phyloP scores from a whole-genome alignment of 1,140 invertebrate genomes.

The Episyrphus balteatus region DNA sequence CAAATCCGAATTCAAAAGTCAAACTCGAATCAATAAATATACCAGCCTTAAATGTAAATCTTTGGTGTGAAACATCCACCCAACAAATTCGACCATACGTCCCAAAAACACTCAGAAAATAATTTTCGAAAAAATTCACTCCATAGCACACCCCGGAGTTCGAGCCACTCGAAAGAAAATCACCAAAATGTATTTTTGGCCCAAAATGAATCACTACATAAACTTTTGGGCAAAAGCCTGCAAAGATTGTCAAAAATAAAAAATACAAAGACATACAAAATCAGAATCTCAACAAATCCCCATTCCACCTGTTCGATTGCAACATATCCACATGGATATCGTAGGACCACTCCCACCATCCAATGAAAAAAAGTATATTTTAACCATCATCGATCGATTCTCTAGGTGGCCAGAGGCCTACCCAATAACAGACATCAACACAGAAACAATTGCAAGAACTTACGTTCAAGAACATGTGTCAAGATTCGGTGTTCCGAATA shows the following conservation, averaged over 20 bases:
- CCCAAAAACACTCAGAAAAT: not conserved
- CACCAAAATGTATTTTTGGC: conserved; percentile 2
- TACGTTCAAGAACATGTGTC: conserved; percentile 26
- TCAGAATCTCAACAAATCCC: not conserved
- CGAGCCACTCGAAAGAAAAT: not conserved
- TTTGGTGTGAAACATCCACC: too few relatives aligned
- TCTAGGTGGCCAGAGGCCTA: conserved; percentile 29
- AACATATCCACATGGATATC: conserved; percentile 25
- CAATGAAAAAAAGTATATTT: conserved; percentile 25
- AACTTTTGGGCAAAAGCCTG: not conserved
- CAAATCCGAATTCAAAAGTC: not conserved
- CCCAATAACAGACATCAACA: conserved; percentile 21
- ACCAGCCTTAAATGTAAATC: too few relatives aligned
- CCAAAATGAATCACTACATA: not conserved
- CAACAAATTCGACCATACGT: not conserved
- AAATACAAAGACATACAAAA: not conserved
- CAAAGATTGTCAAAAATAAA: conserved; percentile 1
- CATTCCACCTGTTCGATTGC: not conserved
- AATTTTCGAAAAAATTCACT: not conserved
- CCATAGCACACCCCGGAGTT: conserved; percentile 1
- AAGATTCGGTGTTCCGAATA: conserved; percentile 12
- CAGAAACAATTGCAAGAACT: conserved; percentile 8
- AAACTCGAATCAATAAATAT: too few relatives aligned
- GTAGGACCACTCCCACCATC: conserved; percentile 27
- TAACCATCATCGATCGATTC: too few relatives aligned